Conservation (phyloP, 1,140 invertebrate species). For the Metopolophium dirhodum region DNA sequence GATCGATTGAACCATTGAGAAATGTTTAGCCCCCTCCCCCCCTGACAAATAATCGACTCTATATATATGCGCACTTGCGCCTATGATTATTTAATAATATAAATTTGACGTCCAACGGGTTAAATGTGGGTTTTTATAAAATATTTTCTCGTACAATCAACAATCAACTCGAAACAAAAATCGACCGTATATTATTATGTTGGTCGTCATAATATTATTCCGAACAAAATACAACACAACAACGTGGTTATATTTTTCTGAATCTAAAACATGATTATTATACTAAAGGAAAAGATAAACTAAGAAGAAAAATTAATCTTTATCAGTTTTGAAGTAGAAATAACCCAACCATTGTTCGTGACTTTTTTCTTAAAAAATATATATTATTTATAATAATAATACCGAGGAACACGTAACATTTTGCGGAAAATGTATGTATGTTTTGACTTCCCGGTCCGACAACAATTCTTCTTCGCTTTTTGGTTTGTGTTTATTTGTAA, state of each 20-base stretch:
- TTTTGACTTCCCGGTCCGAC: conserved; percentile 17
- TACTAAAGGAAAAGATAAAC: not conserved
- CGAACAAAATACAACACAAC: not conserved
- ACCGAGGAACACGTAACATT: conserved; percentile 5
- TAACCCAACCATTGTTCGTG: conserved; percentile 39
- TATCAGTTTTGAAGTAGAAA: conserved; percentile 42
- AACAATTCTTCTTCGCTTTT: not conserved
- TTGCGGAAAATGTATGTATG: conserved; percentile 39
- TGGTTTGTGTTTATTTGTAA: not conserved
- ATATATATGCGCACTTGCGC: not conserved
- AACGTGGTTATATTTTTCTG: not conserved
- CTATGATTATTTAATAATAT: not conserved
- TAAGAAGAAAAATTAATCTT: conserved; percentile 23
- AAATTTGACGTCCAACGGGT: not conserved
- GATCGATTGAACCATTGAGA: not conserved
- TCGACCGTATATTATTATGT: not conserved
- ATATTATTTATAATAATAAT: conserved; percentile 15
- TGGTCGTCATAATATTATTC: not conserved
- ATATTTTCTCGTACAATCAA: not conserved
- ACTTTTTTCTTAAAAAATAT: conserved; percentile 39
- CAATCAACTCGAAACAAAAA: not conserved
- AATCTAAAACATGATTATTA: not conserved
- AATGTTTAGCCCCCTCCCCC: not conserved
- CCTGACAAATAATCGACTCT: not conserved
- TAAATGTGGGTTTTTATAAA: not conserved